These are phyloP conservation scores for Sebastes umbrosus DNA, from an alignment of 2,797 vertebrate species.

Conservation along the genomic window DNA sequence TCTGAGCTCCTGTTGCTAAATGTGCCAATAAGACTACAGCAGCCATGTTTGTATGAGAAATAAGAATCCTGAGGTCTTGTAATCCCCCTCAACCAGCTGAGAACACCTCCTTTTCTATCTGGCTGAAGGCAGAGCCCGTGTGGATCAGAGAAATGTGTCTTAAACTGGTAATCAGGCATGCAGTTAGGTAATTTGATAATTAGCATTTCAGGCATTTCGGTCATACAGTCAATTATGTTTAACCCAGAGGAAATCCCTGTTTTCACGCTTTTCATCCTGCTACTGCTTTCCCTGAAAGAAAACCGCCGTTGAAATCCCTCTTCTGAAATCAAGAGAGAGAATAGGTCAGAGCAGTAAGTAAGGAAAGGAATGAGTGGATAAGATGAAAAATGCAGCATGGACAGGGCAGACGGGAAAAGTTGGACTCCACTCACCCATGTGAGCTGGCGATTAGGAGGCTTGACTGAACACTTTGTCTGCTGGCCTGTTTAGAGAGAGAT, in stretches of 20 bases:
- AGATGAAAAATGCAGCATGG: conserved; percentile 69
- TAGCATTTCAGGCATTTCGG: conserved; percentile 42
- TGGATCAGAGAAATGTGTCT: conserved; percentile 31
- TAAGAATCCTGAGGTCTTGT: conserved; percentile 30
- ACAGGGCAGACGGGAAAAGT: conserved; percentile 76
- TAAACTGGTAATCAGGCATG: conserved; percentile 2
- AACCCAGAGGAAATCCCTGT: conserved; percentile 38
- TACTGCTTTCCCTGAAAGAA: conserved; percentile 27
- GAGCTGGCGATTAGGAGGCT: conserved; percentile 79
- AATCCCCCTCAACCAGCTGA: conserved; percentile 31
- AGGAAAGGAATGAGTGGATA: conserved; percentile 49
- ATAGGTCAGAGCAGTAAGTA: conserved; percentile 23
- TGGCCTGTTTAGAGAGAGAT: conserved; percentile 79
- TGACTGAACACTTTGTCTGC: conserved; percentile 83
- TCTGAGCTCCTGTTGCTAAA: conserved; percentile 33
- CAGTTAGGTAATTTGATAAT: conserved; percentile 34
- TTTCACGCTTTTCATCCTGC: conserved; percentile 23
- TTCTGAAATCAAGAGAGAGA: conserved; percentile 35
- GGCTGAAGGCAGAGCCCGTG: conserved; percentile 22
- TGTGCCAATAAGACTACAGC: conserved; percentile 20
- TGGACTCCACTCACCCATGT: conserved; percentile 81
- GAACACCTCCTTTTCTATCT: conserved; percentile 14
- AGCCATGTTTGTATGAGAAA: conserved; percentile 46
- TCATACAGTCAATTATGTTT: conserved; percentile 35
- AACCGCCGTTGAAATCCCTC: neutral